A percentile compares a stretch with the other conserved stretches of the same genome.
Conservation (phyloP, 2,888 invertebrate species). For the Zootermopsis nevadensis region DNA sequence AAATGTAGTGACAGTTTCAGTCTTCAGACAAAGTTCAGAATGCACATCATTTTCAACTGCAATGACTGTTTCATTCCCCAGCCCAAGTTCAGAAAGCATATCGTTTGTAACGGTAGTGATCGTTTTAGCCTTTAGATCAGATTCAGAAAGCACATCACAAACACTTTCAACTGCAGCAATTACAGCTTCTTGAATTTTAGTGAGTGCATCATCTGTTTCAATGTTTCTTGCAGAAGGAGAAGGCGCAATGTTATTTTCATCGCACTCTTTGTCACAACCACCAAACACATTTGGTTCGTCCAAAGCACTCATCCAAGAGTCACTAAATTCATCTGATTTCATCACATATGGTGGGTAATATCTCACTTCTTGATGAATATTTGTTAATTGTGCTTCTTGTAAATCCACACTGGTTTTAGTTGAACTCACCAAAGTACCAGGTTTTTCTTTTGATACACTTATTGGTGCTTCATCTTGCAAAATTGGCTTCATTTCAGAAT, state of each 20-base stretch:
- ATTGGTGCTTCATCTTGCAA: neutral
- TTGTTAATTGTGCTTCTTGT: neutral
- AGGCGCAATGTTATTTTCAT: slow-evolving; percentile 35
- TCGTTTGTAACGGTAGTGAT: too few species aligned
- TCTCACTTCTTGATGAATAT: neutral
- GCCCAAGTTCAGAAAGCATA: too few species aligned
- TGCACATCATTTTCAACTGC: too few species aligned
- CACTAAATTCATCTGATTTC: slow-evolving; percentile 55
- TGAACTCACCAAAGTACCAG: neutral
- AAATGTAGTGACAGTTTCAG: too few species aligned
- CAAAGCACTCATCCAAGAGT: slow-evolving; percentile 60
- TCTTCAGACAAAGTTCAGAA: too few species aligned
- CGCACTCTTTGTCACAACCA: slow-evolving; percentile 58
- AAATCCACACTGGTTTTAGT: neutral
- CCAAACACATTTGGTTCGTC: slow-evolving; percentile 62
- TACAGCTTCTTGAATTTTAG: neutral
- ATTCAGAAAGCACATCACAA: neutral
- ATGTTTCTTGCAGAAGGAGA: neutral
- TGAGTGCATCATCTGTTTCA: neutral
- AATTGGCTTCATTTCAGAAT: too few species aligned
- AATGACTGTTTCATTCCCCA: too few species aligned
- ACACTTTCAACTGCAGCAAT: neutral
- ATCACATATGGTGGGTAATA: neutral
- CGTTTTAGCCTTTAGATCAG: too few species aligned
- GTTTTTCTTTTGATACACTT: neutral